Percentiles rank a stretch among this genome's conserved stretches.
Conservation (phyloP, 1,140 invertebrate genomes). For the Philaenus spumarius region DNA sequence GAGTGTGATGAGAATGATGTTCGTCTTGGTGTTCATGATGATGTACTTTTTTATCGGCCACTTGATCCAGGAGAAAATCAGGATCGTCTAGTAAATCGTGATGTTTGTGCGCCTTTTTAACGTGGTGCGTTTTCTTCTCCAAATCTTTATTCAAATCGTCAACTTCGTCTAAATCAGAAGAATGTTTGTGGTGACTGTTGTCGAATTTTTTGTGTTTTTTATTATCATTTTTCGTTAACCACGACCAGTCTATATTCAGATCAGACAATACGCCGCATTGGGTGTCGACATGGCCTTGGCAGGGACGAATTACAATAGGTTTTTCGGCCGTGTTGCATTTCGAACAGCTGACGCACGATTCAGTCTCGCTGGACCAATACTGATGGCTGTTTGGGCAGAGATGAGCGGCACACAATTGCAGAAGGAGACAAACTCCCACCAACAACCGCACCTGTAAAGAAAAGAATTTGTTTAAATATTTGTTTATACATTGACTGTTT, state of each 20-base stretch:
- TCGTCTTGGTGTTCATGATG: constrained; percentile 5
- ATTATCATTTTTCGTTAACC: constrained; percentile 20
- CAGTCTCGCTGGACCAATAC: constrained; percentile 49
- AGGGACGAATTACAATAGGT: constrained; percentile 52
- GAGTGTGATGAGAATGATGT: constrained; percentile 3
- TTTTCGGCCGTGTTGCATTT: constrained; percentile 46
- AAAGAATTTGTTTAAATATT: no score
- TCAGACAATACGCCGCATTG: constrained; percentile 52
- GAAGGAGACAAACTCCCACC: background rate
- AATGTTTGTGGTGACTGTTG: background rate
- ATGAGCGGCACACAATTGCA: constrained; percentile 29
- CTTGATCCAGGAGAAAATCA: background rate
- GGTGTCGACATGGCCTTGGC: constrained; percentile 54
- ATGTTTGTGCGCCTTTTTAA: constrained; percentile 16
- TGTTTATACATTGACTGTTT: no score
- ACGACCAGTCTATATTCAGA: constrained; percentile 48
- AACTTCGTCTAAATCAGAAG: background rate
- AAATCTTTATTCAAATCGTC: background rate
- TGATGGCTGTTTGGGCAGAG: constrained; percentile 45
- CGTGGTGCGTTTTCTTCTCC: background rate
- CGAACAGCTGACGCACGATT: constrained; percentile 52
- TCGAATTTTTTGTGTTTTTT: constrained; percentile 5
- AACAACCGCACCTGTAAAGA: constrained; percentile 11
- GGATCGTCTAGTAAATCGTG: constrained; percentile 6
- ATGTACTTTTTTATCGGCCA: background rate